Percentiles rank a stretch among this genome's conserved stretches.
Evolutionary conservation across 1,140 invertebrate species (phyloP).

Genomic region (Choristoneura fumiferana): DNA sequence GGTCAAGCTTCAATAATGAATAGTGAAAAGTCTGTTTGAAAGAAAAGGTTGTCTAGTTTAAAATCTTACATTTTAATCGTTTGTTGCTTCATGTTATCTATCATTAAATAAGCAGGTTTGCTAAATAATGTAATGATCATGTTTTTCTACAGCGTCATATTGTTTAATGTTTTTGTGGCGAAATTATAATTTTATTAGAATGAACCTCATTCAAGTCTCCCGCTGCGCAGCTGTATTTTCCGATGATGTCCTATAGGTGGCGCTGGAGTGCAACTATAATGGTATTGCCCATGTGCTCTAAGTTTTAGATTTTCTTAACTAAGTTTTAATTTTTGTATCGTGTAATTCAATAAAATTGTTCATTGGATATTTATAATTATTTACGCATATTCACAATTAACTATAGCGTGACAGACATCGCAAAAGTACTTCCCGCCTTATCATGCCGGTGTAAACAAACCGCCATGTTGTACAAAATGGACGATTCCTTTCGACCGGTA

Average conservation of each 20-base stretch:
- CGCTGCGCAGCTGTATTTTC: conserved; percentile 37
- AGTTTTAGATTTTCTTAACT: conserved; percentile 39
- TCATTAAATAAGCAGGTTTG: conserved; percentile 10
- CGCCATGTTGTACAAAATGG: conserved; percentile 75
- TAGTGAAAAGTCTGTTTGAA: background rate
- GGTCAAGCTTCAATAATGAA: too few relatives aligned
- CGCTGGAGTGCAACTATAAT: conserved; percentile 45
- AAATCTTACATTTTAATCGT: too few relatives aligned
- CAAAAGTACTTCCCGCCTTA: conserved; percentile 66
- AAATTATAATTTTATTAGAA: conserved; percentile 6
- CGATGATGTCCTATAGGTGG: conserved; percentile 41
- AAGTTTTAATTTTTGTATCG: conserved; percentile 32
- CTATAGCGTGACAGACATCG: conserved; percentile 37
- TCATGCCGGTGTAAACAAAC: conserved; percentile 79
- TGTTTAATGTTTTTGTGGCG: background rate
- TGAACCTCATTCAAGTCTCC: conserved; percentile 42
- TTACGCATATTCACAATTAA: conserved; percentile 30
- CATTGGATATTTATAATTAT: conserved; percentile 39
- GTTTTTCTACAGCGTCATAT: background rate
- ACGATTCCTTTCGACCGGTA: conserved; percentile 45
- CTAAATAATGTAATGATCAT: too few relatives aligned
- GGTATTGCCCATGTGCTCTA: conserved; percentile 57
- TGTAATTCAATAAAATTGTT: conserved; percentile 54
- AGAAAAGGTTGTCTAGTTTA: too few relatives aligned
- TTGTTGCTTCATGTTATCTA: conserved; percentile 14